Percentiles rank a stretch among this genome's conserved stretches.
phyloP scores from a whole-genome alignment of 2,888 invertebrate genomes.

The Orthonychiurus folsomi region DNA sequence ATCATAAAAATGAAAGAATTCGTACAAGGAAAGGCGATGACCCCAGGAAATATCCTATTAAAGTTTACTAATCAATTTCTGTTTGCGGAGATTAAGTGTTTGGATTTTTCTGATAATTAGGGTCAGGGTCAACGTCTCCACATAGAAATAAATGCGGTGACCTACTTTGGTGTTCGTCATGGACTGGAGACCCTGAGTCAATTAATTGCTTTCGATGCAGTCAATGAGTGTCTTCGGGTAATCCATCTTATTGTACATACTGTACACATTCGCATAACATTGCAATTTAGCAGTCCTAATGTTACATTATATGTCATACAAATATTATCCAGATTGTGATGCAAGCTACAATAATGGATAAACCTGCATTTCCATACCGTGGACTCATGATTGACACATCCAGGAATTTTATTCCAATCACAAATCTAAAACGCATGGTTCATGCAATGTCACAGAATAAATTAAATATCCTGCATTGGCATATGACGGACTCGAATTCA shows the following conservation, averaged over 20 bases:
- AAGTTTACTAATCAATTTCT: background rate
- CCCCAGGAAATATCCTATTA: background rate
- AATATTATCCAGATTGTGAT: conserved; percentile 52
- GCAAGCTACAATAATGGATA: conserved; percentile 56
- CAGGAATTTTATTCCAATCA: conserved; percentile 50
- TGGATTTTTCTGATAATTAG: conserved; percentile 10
- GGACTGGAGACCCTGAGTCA: conserved; percentile 37
- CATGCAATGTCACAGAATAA: conserved; percentile 82
- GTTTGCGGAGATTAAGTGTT: conserved; percentile 8
- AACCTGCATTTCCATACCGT: conserved; percentile 50
- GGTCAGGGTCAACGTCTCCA: conserved; percentile 21
- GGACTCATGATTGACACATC: conserved; percentile 52
- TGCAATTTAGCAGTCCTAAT: too few relatives aligned
- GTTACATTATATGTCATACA: too few relatives aligned
- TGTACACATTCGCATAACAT: too few relatives aligned
- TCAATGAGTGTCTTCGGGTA: conserved; percentile 14
- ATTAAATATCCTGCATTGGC: conserved; percentile 51
- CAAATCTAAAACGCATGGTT: conserved; percentile 59
- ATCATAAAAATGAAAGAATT: too few relatives aligned
- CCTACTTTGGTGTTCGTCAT: conserved; percentile 39
- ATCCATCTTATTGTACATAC: too few relatives aligned
- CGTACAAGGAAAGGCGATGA: too few relatives aligned
- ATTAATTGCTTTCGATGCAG: conserved; percentile 20
- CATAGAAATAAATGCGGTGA: conserved; percentile 26
- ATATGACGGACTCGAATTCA: conserved; percentile 47